Conservation (phyloP, 2,797 vertebrate species). For the Carapus acus region DNA sequence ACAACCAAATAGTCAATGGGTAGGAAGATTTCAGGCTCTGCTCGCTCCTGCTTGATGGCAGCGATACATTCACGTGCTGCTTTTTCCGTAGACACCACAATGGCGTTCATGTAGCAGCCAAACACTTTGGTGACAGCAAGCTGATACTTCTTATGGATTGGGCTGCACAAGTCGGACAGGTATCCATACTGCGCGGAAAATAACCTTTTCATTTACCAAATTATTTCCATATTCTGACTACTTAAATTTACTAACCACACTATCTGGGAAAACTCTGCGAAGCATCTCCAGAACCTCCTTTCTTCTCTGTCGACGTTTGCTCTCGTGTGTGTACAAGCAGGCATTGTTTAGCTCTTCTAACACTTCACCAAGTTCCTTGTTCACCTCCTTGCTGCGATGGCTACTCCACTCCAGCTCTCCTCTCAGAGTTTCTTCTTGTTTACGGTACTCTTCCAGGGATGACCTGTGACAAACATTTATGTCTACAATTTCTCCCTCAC, state of each 20-base stretch:
- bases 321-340: slow-evolving; percentile 81
- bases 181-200: slow-evolving; percentile 83
- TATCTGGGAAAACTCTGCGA: slow-evolving; percentile 77
- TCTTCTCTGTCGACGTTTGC: slow-evolving; percentile 74
- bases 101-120: slow-evolving; percentile 81
- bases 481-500: background rate
- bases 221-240: no score
- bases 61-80: slow-evolving; percentile 84
- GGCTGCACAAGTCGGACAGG: slow-evolving; percentile 86
- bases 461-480: slow-evolving; percentile 59
- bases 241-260: slow-evolving; percentile 80
- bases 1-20: slow-evolving; percentile 89
- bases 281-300: slow-evolving; percentile 82
- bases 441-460: slow-evolving; percentile 67
- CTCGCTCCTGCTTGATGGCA: slow-evolving; percentile 84
- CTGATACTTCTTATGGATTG: slow-evolving; percentile 93
- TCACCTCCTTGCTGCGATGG: slow-evolving; percentile 71
- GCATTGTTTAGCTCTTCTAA: slow-evolving; percentile 79
- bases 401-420: slow-evolving; percentile 70
- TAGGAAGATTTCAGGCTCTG: slow-evolving; percentile 90
- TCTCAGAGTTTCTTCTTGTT: slow-evolving; percentile 70
- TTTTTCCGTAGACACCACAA: slow-evolving; percentile 85
- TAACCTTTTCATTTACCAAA: background rate
- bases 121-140: slow-evolving; percentile 92
- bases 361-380: slow-evolving; percentile 74